These are phyloP conservation scores for Phlogophora meticulosa DNA, from an alignment of 2,888 invertebrate species.

Conservation along the genomic window DNA sequence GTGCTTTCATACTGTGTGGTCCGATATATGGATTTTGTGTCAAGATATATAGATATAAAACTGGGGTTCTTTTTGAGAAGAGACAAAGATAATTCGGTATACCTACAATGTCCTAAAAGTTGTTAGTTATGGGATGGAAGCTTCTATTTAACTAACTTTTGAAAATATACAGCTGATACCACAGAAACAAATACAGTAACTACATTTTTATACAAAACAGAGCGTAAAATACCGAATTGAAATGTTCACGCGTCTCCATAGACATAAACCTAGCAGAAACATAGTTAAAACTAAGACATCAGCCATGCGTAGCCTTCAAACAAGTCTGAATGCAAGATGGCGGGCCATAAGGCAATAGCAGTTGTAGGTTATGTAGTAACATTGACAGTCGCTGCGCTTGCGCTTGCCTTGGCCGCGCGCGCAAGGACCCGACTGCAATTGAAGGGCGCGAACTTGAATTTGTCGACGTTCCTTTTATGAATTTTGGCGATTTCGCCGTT, in stretches of 20 bases:
- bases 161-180: background rate
- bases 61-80: background rate
- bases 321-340: constrained; percentile 79
- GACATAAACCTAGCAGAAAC: constrained; percentile 51
- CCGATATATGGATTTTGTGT: background rate
- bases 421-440: constrained; percentile 79
- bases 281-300: constrained; percentile 65
- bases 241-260: constrained; percentile 13
- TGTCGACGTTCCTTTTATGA: constrained; percentile 46
- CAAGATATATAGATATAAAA: background rate
- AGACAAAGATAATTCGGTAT: background rate
- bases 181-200: background rate
- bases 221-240: constrained; percentile 28
- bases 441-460: constrained; percentile 78
- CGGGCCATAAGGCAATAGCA: constrained; percentile 69
- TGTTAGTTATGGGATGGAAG: background rate
- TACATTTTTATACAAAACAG: background rate
- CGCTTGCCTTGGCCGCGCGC: constrained; percentile 85
- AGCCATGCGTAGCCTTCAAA: constrained; percentile 73
- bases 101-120: background rate
- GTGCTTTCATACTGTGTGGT: background rate
- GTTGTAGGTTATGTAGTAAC: constrained; percentile 86
- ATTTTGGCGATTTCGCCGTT: constrained; percentile 31
- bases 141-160: background rate
- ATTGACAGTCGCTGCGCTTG: constrained; percentile 82